Percentiles rank a stretch among this genome's conserved stretches.
These are phyloP conservation scores for Heliconius aoede DNA, from an alignment of 2,888 invertebrate genomes.

Conservation along the genomic window DNA sequence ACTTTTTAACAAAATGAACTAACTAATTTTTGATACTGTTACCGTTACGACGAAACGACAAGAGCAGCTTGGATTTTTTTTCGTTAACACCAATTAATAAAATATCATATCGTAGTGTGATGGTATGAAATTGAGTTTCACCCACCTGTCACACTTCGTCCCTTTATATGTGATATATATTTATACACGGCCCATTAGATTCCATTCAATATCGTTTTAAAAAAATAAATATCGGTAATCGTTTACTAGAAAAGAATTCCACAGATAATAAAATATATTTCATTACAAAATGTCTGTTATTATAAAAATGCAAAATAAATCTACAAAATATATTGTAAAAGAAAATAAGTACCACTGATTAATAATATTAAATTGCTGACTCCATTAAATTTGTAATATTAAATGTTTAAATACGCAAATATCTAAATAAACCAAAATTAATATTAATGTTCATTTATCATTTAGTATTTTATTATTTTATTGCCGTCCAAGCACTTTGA, in stretches of 20 bases:
- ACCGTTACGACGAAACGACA: too few relatives aligned
- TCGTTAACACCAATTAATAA: too few relatives aligned
- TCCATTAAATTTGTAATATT: neutral
- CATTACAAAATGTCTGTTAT: slow-evolving; percentile 5
- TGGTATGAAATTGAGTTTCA: too few relatives aligned
- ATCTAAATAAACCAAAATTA: neutral
- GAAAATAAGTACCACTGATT: neutral
- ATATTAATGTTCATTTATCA: neutral
- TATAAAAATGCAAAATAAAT: slow-evolving; percentile 8
- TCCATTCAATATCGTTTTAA: neutral
- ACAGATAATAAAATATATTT: neutral
- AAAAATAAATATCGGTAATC: neutral
- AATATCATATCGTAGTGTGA: too few relatives aligned
- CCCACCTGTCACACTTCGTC: too few relatives aligned
- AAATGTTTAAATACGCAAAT: neutral
- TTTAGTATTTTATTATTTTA: too few relatives aligned
- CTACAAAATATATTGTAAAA: slow-evolving; percentile 12
- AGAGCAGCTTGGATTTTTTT: too few relatives aligned
- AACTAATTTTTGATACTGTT: too few relatives aligned
- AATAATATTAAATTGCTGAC: slow-evolving; percentile 4
- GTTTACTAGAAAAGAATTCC: neutral
- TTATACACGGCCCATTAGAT: too few relatives aligned
- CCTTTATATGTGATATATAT: too few relatives aligned
- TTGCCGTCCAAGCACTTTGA: too few relatives aligned
- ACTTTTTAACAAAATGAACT: too few relatives aligned